Percentiles rank a stretch among this genome's conserved stretches.
These are phyloP conservation scores for Pungitius pungitius DNA, from an alignment of 2,113 vertebrate genomes.

Conservation along the genomic window DNA sequence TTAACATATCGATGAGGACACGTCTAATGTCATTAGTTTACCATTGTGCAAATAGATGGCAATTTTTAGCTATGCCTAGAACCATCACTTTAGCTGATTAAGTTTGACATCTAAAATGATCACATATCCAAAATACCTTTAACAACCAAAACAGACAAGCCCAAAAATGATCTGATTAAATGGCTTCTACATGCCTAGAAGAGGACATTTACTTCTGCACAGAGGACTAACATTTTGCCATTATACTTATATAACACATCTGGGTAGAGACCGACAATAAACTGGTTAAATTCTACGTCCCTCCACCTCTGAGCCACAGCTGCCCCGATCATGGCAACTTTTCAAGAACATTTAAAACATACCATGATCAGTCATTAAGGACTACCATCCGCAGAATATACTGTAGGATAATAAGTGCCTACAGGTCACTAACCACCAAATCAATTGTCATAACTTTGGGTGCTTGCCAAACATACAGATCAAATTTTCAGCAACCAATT, in stretches of 20 bases:
- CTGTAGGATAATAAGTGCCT: no score
- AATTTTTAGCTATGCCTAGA: not conserved
- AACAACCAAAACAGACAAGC: not conserved
- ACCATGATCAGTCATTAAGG: not conserved
- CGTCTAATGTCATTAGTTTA: not conserved
- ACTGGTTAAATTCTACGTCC: no score
- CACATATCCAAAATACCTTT: not conserved
- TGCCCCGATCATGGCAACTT: not conserved
- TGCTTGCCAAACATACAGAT: not conserved
- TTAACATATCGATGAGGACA: not conserved
- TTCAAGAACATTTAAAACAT: not conserved
- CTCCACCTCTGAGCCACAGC: no score
- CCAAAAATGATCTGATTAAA: not conserved
- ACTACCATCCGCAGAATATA: not conserved
- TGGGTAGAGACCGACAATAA: not conserved
- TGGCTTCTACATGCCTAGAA: not conserved
- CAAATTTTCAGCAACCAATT: not conserved
- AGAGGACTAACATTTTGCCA: not conserved
- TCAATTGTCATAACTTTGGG: not conserved
- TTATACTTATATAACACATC: not conserved
- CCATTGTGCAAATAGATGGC: not conserved
- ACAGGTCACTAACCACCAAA: not conserved
- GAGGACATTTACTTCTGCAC: not conserved
- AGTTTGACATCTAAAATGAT: not conserved
- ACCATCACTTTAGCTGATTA: not conserved